phyloP scores from a whole-genome alignment of 1,140 invertebrate genomes.

The Neodiprion pinetum region DNA sequence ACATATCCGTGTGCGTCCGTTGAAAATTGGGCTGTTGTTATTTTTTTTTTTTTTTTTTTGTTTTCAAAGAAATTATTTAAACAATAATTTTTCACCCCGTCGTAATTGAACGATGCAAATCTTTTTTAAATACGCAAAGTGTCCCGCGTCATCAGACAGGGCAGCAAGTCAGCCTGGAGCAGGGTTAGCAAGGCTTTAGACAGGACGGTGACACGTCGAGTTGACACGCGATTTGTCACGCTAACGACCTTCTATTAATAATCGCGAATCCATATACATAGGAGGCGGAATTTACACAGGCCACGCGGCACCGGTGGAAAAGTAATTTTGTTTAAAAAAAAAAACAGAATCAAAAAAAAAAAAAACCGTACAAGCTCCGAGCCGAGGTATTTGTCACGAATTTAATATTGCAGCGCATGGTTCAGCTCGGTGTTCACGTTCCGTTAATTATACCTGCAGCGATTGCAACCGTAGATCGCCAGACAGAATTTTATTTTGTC shows the following conservation, averaged over 20 bases:
- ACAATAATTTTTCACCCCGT: too few species aligned
- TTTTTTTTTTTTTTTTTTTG: too few species aligned
- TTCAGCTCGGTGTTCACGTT: too few species aligned
- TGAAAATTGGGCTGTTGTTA: too few species aligned
- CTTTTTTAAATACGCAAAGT: neutral
- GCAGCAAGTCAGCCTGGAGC: neutral
- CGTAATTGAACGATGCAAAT: neutral
- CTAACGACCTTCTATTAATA: constrained; percentile 37
- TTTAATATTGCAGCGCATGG: neutral
- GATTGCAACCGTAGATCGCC: too few species aligned
- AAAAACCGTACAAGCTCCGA: too few species aligned
- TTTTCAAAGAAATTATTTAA: too few species aligned
- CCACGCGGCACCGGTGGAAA: neutral
- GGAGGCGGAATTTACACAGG: neutral
- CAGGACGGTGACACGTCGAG: constrained; percentile 25
- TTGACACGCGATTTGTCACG: constrained; percentile 44
- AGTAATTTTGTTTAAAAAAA: neutral
- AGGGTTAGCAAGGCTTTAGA: neutral
- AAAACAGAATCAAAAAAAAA: too few species aligned
- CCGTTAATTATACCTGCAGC: too few species aligned
- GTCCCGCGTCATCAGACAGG: neutral
- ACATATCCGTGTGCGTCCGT: too few species aligned
- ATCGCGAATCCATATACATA: neutral
- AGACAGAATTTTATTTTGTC: too few species aligned
- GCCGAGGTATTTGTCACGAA: neutral